A percentile compares a stretch with the other conserved stretches of the same genome.
Conservation (phyloP, 1,140 invertebrate species). For the Leguminivora glycinivorella region DNA sequence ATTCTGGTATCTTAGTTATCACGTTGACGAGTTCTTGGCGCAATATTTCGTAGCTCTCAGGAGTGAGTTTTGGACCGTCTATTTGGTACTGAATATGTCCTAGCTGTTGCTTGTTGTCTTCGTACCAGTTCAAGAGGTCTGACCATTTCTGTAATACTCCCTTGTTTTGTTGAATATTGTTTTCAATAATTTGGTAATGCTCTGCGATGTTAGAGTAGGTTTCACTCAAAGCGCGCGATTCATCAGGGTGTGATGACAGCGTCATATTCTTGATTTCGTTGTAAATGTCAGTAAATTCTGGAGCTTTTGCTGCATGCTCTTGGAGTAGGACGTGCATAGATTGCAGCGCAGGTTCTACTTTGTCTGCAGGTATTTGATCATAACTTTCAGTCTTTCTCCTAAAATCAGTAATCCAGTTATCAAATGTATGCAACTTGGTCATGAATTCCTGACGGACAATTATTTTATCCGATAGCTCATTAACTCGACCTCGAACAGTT, state of each 20-base stretch:
- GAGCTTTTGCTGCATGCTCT: constrained; percentile 89
- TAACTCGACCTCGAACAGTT: constrained; percentile 85
- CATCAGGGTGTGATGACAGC: constrained; percentile 83
- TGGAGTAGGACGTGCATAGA: constrained; percentile 88
- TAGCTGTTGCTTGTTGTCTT: constrained; percentile 89
- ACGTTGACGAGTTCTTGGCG: constrained; percentile 84
- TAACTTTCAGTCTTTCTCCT: constrained; percentile 87
- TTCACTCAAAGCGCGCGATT: constrained; percentile 85
- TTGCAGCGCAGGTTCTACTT: constrained; percentile 88
- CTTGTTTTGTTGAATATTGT: constrained; percentile 87
- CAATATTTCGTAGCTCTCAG: constrained; percentile 83
- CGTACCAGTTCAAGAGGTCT: constrained; percentile 89
- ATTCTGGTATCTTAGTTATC: constrained; percentile 82
- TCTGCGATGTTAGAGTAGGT: constrained; percentile 86
- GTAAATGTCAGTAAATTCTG: constrained; percentile 86
- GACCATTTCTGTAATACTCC: constrained; percentile 89
- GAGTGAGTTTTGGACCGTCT: constrained; percentile 84
- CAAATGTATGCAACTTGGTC: constrained; percentile 88
- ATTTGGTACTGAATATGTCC: constrained; percentile 89
- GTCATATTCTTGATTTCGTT: constrained; percentile 90
- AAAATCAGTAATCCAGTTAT: constrained; percentile 90
- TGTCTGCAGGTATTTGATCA: constrained; percentile 88
- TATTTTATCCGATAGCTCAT: constrained; percentile 88
- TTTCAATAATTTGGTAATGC: constrained; percentile 88
- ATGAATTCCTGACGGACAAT: constrained; percentile 91